Evolutionary conservation across 2,113 vertebrate species (phyloP), one percentile per base, ranked within the genome.

Genomic region (Hippocampus comes): DNA sequence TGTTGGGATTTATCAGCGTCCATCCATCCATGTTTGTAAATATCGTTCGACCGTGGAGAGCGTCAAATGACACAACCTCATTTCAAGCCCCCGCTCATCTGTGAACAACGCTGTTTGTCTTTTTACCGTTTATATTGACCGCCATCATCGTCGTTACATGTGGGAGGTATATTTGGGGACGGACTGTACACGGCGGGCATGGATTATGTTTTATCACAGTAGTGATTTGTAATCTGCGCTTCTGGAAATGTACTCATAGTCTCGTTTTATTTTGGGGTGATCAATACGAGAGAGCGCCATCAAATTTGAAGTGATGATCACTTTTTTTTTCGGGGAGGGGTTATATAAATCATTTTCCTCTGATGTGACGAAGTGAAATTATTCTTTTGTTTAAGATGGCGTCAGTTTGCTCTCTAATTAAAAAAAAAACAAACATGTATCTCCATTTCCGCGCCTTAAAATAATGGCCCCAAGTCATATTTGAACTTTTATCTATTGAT

Each of bases 1-100:
- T 17, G 27, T 18, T 49, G 15, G 48, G 27, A 48, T 78, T 78
- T 84, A 78, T 80, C 71, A 59, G 23, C 27, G 8, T 59, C 23
- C 9, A n/a, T 30, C 43, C 48, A 12, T 73, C 23, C 15, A 72
- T 68, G 51, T 71, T 59, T 63, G 42, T 64, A 61, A 7, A 18
- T 27, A 27, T 49, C 10, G 15, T 20, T 23, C 59, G 70, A 18
- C 23, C 73, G 41, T 57, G 0, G 56, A 21, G 12, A 25, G 18
- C 53, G 1, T 72, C 8, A 34, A 53, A 71, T 42, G 49, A 51
- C 25, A n/a, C 23, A 17, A 72, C 66, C 61, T 66, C 25, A 41
- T 49, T 18, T 48, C n/a, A 71, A 79, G 38, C 25, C 56, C 30
- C 56, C 30, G 12, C 21, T 66, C 41, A 11, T 67, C 53, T 61